Conservation (phyloP, 2,888 invertebrate genomes). For the Rosalia funebris region DNA sequence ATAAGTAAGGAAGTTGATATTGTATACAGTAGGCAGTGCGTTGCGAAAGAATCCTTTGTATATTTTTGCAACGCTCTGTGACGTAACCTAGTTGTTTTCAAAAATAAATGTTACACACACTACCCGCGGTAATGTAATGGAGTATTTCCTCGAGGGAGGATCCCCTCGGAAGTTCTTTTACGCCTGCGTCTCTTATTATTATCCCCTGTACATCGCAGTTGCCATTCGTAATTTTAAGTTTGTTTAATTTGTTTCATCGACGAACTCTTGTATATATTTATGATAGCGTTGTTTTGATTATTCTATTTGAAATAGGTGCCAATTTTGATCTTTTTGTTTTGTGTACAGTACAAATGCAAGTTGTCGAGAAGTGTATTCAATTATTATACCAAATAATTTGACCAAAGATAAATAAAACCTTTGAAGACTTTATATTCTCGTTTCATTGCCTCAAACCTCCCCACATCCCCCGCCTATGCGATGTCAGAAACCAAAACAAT, state of each 20-base stretch:
- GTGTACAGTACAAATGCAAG: constrained; percentile 56
- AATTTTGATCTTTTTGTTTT: constrained; percentile 56
- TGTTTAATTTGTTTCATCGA: constrained; percentile 14
- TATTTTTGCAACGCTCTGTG: constrained; percentile 19
- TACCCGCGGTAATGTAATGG: constrained; percentile 37
- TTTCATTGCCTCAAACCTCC: not conserved
- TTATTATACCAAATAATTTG: constrained; percentile 72
- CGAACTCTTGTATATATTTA: constrained; percentile 18
- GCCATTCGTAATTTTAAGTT: constrained; percentile 35
- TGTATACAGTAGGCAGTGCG: constrained; percentile 46
- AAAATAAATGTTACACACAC: constrained; percentile 51
- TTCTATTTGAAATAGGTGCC: constrained; percentile 56
- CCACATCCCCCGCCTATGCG: too few species aligned
- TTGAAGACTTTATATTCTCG: constrained; percentile 27
- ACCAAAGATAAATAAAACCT: constrained; percentile 69
- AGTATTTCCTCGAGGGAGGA: not conserved
- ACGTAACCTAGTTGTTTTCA: constrained; percentile 54
- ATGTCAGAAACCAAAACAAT: not conserved
- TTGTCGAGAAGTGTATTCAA: constrained; percentile 53
- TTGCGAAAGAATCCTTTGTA: not conserved
- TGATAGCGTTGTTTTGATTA: constrained; percentile 14
- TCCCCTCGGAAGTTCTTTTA: constrained; percentile 3
- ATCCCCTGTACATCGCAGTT: constrained; percentile 15
- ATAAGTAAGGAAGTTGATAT: constrained; percentile 53
- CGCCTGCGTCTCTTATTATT: constrained; percentile 9